Base-by-base conservation (phyloP, 2,113 vertebrate species). In the Crocuta crocuta region DNA sequence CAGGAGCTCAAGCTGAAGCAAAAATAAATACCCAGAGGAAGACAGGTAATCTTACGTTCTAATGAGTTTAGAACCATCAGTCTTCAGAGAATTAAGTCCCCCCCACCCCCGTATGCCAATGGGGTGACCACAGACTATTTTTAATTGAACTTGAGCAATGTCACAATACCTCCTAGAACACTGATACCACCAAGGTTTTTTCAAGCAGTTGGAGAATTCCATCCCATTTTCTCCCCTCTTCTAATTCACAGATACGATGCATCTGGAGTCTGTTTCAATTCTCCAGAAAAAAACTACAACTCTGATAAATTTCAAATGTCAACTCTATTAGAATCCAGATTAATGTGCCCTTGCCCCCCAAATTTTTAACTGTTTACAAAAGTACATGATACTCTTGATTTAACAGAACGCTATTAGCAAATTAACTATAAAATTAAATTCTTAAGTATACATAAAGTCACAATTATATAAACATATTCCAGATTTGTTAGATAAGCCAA, bases 371-470 rank as follows among this genome's bases (percentile, higher is more conserved):
- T 94, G 15, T 55, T 68, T 63, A 80, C 39, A 86, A 26, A 85
- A 97, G 70, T 93, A 82, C 48, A 76, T 10, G 79, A 79, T 58
- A 73, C 13, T 87, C 81, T 53, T 92, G 5, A 87, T 89, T 85
- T 94, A 88, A 70, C n/a, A 65, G 78, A 81, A 97, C 17, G 89
- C 61, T 89, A 82, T 15, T 17, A 70, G 71, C 10, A 19, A 84
- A 39, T 73, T 96, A 84, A 84, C 89, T 94, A 84, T 82, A 68
- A 82, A 88, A 92, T 91, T 89, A 92, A 92, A 74, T n/a, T 65
- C 6, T 79, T 53, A 73, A 90, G 68, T 68, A 91, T 39, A 78
- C 33, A 35, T 53, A 79, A 82, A 89, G 70, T 93, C 79, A 89
- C 65, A 92, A 86, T 79, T 86, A 92, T 5, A 35, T 91, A 82